phyloP scores from a whole-genome alignment of 2,113 vertebrate genomes.

The Aythya baeri region DNA sequence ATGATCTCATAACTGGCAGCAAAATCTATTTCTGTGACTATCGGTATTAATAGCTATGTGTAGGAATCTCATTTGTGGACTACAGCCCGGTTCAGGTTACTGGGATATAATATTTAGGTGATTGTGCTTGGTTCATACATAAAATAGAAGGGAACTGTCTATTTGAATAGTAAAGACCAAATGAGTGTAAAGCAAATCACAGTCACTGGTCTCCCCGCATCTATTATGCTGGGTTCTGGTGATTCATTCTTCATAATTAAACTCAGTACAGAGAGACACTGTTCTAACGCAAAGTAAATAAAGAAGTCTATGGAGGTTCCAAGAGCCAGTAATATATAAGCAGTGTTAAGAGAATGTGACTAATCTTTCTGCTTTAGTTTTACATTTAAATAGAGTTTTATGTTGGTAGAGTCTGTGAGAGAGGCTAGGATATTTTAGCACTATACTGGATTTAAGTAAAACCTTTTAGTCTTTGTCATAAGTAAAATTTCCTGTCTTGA shows the following conservation, averaged over 20 bases:
- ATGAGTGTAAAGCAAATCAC: background rate
- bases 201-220: background rate
- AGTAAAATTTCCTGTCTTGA: background rate
- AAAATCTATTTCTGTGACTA: background rate
- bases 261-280: background rate
- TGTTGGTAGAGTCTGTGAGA: background rate
- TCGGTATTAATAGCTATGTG: background rate
- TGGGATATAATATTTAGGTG: background rate
- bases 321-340: background rate
- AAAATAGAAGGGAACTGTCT: background rate
- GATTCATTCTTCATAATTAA: background rate
- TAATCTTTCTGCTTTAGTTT: background rate
- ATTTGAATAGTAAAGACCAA: background rate
- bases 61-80: background rate
- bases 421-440: background rate
- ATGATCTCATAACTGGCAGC: background rate
- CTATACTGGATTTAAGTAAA: background rate
- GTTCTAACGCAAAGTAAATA: background rate
- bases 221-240: background rate
- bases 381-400: background rate
- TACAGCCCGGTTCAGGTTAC: background rate
- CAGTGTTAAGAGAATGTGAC: background rate
- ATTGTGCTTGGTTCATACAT: background rate
- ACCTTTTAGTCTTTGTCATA: background rate
- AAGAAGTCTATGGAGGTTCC: background rate